Evolutionary conservation across 2,113 vertebrate species (phyloP).

Genomic region (Paramormyrops kingsleyae): DNA sequence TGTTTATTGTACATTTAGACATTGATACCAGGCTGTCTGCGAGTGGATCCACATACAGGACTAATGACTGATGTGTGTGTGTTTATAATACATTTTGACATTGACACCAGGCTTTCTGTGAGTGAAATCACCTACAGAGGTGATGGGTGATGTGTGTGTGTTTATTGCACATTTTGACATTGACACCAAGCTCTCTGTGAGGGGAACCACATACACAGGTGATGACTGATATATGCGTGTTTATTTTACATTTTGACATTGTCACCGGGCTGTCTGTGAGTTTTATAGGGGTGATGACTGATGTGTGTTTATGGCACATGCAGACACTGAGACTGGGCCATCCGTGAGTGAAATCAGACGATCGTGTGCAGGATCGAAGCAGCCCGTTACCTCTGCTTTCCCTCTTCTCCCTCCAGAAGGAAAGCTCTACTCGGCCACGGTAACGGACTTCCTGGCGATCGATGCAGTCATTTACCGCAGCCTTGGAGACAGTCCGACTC

Average conservation of each 20-base stretch:
- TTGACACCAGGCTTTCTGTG: neutral
- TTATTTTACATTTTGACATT: neutral
- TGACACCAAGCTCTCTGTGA: neutral
- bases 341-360: conserved; percentile 28
- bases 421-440: conserved; percentile 95
- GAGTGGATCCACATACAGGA: neutral
- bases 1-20: neutral
- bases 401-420: conserved; percentile 67
- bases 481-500: conserved; percentile 92
- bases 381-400: conserved; percentile 30
- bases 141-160: neutral
- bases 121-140: no score
- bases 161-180: neutral
- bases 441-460: conserved; percentile 97
- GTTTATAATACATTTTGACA: neutral
- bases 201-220: neutral
- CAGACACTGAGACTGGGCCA: neutral
- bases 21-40: neutral
- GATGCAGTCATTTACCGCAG: conserved; percentile 98
- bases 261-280: neutral
- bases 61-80: neutral
- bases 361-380: conserved; percentile 33
- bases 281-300: neutral
- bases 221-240: neutral
- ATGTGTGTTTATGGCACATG: neutral